A percentile compares a stretch with the other conserved stretches of the same genome.
These are phyloP conservation scores for Trogon melanurus DNA, from an alignment of 2,113 vertebrate genomes.

Conservation along the genomic window DNA sequence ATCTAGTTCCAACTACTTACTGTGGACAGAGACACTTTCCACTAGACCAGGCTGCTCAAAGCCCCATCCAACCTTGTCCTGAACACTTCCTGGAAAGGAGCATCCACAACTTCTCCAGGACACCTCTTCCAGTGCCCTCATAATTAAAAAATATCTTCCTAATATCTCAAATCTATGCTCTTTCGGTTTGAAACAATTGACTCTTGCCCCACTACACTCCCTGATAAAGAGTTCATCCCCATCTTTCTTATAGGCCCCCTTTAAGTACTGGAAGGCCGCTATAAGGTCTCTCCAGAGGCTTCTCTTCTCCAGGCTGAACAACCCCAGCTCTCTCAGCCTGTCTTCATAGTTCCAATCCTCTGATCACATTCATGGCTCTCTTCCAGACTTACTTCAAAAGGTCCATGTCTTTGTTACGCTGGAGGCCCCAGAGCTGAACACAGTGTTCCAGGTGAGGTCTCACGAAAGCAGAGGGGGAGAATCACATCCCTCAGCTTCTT, in stretches of 20 bases:
- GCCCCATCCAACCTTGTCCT: background rate
- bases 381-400: background rate
- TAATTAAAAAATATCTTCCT: background rate
- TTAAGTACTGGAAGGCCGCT: background rate
- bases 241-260: background rate
- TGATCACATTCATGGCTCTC: background rate
- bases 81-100: background rate
- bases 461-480: background rate
- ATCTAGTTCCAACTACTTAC: background rate
- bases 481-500: background rate
- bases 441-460: background rate
- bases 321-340: background rate
- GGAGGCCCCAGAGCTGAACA: background rate
- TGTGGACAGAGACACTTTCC: background rate
- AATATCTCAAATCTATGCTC: background rate
- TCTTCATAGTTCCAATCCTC: background rate
- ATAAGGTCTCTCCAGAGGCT: background rate
- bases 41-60: background rate
- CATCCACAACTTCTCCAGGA: background rate
- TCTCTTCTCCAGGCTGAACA: background rate
- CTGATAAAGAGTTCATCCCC: background rate
- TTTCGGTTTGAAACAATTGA: background rate
- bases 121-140: background rate
- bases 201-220: background rate
- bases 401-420: background rate